Base-by-base conservation (phyloP, 1,140 invertebrate species). In the Drosophila mauritiana region DNA sequence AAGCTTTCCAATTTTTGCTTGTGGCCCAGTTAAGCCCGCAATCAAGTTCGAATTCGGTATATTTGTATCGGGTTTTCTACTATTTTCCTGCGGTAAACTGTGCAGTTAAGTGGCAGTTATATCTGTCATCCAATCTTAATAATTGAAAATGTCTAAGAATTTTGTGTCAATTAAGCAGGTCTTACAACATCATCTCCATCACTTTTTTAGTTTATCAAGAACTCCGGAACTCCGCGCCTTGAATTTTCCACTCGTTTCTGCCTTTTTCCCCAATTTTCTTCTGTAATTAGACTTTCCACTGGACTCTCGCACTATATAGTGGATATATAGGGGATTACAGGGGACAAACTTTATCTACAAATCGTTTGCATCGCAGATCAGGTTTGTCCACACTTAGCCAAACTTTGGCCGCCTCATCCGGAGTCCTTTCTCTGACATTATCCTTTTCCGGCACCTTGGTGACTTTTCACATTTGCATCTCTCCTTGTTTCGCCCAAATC, bases 381-480 rank as follows among this genome's bases (percentile, higher is more conserved):
- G 49, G 48, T 45, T 69, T 54, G 39, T 54, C 42, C 62, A 52
- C 42, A 63, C 63, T 67, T 49, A 39, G 42, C 43, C 34, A 25
- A 37, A 48, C 55, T 67, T 42, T 63, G 34, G 31, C 15, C 37
- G 22, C 8, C 22, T 31, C 57, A 51, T 31, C 37, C 37, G 15
- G 58, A 11, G 49, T 34, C 25, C 63, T 52, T 12, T n/a, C 15
- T 37, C 22, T 15, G 7, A 8, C 49, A 56, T 70, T 70, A 68
- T 70, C 67, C 42, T 43, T 20, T 20, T n/a, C 7, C 61, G 22
- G 17, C 49, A 17, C 63, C 57, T 34, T 20, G 58, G 43, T 36
- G 64, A 70, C 64, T 70, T 68, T 49, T 49, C 37, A 27, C 65
- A 72, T 72, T 72, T 72, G 65, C 68, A 72, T 72, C 46, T 49